phyloP scores from a whole-genome alignment of 2,888 invertebrate species.

The Pseudoips prasinana region DNA sequence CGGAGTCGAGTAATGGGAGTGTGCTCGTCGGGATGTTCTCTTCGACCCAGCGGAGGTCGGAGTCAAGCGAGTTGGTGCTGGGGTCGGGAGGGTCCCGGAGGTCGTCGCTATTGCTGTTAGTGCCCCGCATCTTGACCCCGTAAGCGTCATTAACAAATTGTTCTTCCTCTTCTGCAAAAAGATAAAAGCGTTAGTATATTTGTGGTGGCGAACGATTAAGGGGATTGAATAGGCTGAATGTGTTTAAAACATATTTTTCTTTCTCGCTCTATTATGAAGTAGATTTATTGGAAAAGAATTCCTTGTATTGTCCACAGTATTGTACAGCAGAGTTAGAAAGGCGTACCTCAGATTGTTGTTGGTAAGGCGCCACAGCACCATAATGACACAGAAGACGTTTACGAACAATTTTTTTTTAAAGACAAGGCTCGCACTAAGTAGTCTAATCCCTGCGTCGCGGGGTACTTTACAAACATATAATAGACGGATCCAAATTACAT shows the following conservation, averaged over 20 bases:
- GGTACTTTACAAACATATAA: too few relatives aligned
- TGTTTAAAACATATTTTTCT: too few relatives aligned
- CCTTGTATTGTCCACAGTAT: conserved; percentile 90
- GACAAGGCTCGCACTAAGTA: too few relatives aligned
- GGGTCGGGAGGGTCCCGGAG: conserved; percentile 38
- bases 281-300: too few relatives aligned
- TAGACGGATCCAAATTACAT: too few relatives aligned
- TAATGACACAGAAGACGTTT: conserved; percentile 93
- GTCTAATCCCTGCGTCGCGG: too few relatives aligned
- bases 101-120: conserved; percentile 48
- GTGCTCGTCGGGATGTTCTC: conserved; percentile 94
- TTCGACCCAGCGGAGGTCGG: conserved; percentile 91
- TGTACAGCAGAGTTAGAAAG: conserved; percentile 95
- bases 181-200: not conserved
- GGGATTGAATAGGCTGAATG: too few relatives aligned
- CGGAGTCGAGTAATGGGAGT: conserved; percentile 85
- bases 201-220: too few relatives aligned
- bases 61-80: conserved; percentile 56
- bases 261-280: too few relatives aligned
- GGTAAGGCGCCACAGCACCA: conserved; percentile 97
- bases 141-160: conserved; percentile 93
- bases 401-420: too few relatives aligned
- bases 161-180: conserved; percentile 87
- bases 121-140: conserved; percentile 88
- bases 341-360: conserved; percentile 97